Evolutionary conservation across 2,797 vertebrate species (phyloP).

Genomic region (Lagodon rhomboides): DNA sequence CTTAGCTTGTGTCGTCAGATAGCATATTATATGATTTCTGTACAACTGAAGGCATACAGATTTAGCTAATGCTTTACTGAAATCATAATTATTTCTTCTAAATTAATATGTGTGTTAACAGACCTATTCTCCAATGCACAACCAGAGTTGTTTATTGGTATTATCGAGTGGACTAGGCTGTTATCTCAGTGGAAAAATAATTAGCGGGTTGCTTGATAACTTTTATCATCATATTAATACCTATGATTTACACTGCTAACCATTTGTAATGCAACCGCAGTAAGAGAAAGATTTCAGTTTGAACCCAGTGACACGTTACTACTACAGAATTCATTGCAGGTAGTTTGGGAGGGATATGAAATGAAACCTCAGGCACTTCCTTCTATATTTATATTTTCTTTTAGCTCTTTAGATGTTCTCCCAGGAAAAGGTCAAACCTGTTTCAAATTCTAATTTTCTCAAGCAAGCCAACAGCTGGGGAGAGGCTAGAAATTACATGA

Average conservation of each 20-base stretch:
- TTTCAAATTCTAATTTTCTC: constrained; percentile 51
- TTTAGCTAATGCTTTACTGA: no score
- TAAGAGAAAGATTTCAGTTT: constrained; percentile 12
- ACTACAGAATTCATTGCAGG: constrained; percentile 26
- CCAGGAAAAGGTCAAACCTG: constrained; percentile 33
- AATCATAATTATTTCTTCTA: no score
- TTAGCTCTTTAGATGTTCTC: constrained; percentile 38
- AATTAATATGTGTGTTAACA: no score
- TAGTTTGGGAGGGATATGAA: constrained; percentile 20
- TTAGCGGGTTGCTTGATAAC: no score
- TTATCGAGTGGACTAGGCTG: no score
- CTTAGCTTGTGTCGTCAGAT: no score
- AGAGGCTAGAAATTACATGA: constrained; percentile 28
- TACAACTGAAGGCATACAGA: no score
- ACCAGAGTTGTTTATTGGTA: no score
- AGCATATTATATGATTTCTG: no score
- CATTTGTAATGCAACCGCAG: constrained; percentile 17
- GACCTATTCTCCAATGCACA: no score
- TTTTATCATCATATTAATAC: no score
- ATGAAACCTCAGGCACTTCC: constrained; percentile 18
- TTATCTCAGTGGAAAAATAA: no score
- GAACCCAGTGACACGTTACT: constrained; percentile 9
- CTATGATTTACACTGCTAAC: not conserved
- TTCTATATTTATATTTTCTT: constrained; percentile 39
- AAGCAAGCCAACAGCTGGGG: constrained; percentile 16